phyloP scores from a whole-genome alignment of 1,140 invertebrate species.

The Nasonia vitripennis region DNA sequence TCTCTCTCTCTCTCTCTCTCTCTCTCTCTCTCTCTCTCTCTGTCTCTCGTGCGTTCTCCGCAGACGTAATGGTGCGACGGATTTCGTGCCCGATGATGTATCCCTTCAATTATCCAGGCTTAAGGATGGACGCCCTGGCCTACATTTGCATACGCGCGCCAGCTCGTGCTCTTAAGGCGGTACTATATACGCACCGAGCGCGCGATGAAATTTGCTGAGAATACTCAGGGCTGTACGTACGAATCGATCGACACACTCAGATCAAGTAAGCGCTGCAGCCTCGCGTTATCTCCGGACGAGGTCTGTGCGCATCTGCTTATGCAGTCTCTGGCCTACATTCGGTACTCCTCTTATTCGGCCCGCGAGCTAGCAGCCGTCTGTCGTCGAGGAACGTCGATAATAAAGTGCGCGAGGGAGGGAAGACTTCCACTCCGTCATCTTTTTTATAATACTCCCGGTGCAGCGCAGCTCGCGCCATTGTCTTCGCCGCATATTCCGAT shows the following conservation, averaged over 20 bases:
- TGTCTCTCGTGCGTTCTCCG: too few relatives aligned
- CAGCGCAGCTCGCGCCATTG: constrained; percentile 9
- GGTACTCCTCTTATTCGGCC: background rate
- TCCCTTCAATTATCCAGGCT: constrained; percentile 68
- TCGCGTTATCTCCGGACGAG: background rate
- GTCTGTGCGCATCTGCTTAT: background rate
- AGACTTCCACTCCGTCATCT: background rate
- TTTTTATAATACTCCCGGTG: background rate
- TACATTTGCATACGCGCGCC: constrained; percentile 30
- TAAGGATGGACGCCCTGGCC: constrained; percentile 52
- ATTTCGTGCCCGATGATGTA: constrained; percentile 69
- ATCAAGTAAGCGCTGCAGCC: too few relatives aligned
- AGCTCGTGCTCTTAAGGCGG: background rate
- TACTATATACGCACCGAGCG: background rate
- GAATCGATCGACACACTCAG: too few relatives aligned
- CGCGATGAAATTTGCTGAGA: too few relatives aligned
- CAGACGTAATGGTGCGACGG: constrained; percentile 67
- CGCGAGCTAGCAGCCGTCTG: background rate
- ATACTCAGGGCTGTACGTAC: too few relatives aligned
- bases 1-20: background rate
- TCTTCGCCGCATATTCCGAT: constrained; percentile 27
- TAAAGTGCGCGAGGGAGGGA: background rate
- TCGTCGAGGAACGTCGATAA: constrained; percentile 26
- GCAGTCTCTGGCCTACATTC: constrained; percentile 32
- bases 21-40: too few relatives aligned